These are phyloP conservation scores for Dolichopus griseipennis DNA, from an alignment of 2,888 invertebrate species.

Conservation along the genomic window DNA sequence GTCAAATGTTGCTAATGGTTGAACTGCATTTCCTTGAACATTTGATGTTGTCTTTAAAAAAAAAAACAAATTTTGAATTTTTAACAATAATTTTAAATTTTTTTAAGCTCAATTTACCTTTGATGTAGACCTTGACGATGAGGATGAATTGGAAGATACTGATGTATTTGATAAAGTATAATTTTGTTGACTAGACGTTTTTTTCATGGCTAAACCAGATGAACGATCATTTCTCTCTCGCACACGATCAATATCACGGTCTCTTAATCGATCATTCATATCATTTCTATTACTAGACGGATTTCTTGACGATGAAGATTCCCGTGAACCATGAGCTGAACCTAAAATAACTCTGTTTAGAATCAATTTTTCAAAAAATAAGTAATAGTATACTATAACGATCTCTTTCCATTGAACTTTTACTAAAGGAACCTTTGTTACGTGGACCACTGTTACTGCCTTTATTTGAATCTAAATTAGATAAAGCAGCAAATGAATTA, in stretches of 20 bases:
- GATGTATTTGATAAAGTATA: slow-evolving; percentile 24
- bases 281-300: slow-evolving; percentile 27
- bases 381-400: slow-evolving; percentile 31
- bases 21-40: slow-evolving; percentile 15
- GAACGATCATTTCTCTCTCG: slow-evolving; percentile 21
- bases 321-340: slow-evolving; percentile 49
- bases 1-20: slow-evolving; percentile 30
- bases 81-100: slow-evolving; percentile 8
- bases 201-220: slow-evolving; percentile 32
- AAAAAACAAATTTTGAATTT: slow-evolving; percentile 6
- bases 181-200: slow-evolving; percentile 42
- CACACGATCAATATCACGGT: neutral
- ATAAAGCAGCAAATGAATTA: slow-evolving; percentile 38
- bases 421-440: slow-evolving; percentile 38
- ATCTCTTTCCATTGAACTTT: slow-evolving; percentile 39
- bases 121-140: slow-evolving; percentile 31
- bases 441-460: slow-evolving; percentile 30
- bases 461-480: slow-evolving; percentile 32
- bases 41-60: neutral
- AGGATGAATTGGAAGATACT: slow-evolving; percentile 34
- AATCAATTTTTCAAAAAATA: neutral
- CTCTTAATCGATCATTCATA: slow-evolving; percentile 16
- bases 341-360: slow-evolving; percentile 30
- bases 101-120: slow-evolving; percentile 26
- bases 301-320: slow-evolving; percentile 38